Percentiles rank a stretch among this genome's conserved stretches.
Evolutionary conservation across 2,113 vertebrate species (phyloP).

Genomic region (Odocoileus hemionus): DNA sequence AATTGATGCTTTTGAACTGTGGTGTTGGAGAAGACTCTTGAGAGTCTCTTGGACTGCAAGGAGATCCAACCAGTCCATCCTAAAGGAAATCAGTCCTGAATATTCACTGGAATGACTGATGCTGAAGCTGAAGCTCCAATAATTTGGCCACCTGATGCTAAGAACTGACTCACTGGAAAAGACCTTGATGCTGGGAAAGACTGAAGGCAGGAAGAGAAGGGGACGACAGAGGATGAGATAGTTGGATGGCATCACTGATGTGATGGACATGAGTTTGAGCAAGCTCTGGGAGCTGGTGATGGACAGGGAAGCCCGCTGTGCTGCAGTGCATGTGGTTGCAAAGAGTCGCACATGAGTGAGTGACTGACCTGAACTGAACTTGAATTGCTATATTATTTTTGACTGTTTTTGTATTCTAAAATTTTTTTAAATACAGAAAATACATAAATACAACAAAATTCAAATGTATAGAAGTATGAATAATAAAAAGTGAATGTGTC

Average conservation of each 20-base stretch:
- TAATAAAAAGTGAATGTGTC: neutral
- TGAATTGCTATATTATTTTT: neutral
- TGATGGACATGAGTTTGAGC: neutral
- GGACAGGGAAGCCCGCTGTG: neutral
- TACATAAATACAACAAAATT: conserved; percentile 1
- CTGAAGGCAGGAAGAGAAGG: neutral
- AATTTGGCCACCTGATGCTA: neutral
- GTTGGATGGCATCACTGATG: neutral
- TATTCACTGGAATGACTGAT: neutral
- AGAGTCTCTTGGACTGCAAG: neutral
- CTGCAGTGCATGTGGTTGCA: neutral
- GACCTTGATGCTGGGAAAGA: neutral
- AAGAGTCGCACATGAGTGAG: neutral
- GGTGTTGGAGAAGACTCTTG: neutral
- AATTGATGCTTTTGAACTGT: neutral
- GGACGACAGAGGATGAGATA: neutral
- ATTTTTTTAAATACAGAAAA: neutral
- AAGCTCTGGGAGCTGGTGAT: neutral
- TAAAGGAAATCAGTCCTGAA: neutral
- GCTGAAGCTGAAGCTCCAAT: neutral
- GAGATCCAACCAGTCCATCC: neutral
- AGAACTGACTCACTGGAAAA: neutral
- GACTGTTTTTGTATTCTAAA: neutral
- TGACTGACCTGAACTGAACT: neutral
- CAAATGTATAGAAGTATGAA: neutral